A percentile compares a stretch with the other conserved stretches of the same genome.
These are phyloP conservation scores for Bos javanicus DNA, from an alignment of 2,113 vertebrate genomes.

Conservation along the genomic window DNA sequence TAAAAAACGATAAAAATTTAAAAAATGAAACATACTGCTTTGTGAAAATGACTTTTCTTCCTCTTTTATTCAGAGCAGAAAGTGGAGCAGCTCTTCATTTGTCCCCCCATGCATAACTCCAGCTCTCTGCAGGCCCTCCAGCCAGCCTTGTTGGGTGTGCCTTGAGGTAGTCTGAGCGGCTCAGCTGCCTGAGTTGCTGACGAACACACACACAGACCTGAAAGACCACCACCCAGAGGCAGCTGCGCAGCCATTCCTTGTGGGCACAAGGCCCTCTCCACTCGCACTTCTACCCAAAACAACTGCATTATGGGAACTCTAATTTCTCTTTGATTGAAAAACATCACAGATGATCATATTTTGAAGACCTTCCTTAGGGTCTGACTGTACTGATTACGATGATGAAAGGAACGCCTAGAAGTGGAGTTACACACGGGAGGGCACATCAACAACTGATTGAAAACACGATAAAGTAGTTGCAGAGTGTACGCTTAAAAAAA, in stretches of 20 bases:
- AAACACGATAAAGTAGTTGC: neutral
- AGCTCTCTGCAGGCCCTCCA: neutral
- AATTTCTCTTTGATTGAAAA: neutral
- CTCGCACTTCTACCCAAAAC: neutral
- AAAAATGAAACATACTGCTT: neutral
- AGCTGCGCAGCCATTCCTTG: fast-evolving
- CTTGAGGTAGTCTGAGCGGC: neutral
- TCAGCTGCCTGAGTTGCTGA: fast-evolving
- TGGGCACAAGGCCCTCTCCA: neutral
- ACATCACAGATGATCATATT: neutral
- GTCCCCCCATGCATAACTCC: fast-evolving
- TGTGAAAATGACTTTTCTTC: neutral
- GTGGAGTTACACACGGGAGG: neutral
- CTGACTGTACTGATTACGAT: neutral
- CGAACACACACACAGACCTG: neutral
- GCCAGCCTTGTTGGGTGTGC: fast-evolving
- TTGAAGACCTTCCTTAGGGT: neutral
- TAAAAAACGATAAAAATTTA: neutral
- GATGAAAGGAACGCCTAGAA: neutral
- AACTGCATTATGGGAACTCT: neutral
- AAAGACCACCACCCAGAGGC: neutral
- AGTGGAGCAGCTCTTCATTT: neutral
- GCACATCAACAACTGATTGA: neutral
- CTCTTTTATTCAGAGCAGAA: neutral
- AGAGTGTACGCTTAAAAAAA: neutral